A percentile compares a stretch with the other conserved stretches of the same genome.
Evolutionary conservation across 1,140 invertebrate species (phyloP).

Genomic region (Cepaea nemoralis): DNA sequence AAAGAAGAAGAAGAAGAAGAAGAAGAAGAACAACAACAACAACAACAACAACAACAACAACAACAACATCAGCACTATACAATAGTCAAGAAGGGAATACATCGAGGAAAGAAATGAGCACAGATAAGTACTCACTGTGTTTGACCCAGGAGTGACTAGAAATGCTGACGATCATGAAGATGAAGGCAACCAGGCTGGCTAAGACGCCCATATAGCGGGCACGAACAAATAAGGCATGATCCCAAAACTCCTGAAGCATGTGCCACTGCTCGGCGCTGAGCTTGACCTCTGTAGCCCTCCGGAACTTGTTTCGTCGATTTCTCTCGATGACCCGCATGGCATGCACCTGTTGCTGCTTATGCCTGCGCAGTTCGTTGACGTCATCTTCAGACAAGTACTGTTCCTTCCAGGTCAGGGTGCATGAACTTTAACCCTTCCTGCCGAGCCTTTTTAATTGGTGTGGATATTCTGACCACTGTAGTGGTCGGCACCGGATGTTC

Average conservation of each 20-base stretch:
- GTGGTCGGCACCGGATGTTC: conserved; percentile 40
- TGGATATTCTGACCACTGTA: conserved; percentile 60
- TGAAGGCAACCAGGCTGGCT: conserved; percentile 55
- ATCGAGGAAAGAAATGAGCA: background rate
- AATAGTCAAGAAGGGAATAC: too few species aligned
- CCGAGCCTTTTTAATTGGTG: conserved; percentile 69
- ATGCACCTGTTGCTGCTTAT: conserved; percentile 61
- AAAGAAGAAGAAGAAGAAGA: too few species aligned
- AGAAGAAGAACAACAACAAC: too few species aligned
- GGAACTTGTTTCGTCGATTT: conserved; percentile 55
- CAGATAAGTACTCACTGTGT: conserved; percentile 50
- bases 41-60: too few species aligned
- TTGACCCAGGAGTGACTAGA: conserved; percentile 57
- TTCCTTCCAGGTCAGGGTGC: conserved; percentile 64
- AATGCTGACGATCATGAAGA: conserved; percentile 56
- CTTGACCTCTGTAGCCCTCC: conserved; percentile 52
- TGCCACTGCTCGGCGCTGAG: conserved; percentile 63
- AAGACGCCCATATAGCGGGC: conserved; percentile 61
- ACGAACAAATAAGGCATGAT: conserved; percentile 64
- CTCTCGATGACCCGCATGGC: conserved; percentile 63
- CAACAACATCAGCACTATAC: too few species aligned
- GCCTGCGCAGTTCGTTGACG: conserved; percentile 61
- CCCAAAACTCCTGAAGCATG: conserved; percentile 65
- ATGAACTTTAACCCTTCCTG: conserved; percentile 69
- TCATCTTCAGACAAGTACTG: conserved; percentile 66